Evolutionary conservation across 2,797 vertebrate genomes (phyloP), one percentile per base, ranked within the genome.

Genomic region (Smutsia gigantea): DNA sequence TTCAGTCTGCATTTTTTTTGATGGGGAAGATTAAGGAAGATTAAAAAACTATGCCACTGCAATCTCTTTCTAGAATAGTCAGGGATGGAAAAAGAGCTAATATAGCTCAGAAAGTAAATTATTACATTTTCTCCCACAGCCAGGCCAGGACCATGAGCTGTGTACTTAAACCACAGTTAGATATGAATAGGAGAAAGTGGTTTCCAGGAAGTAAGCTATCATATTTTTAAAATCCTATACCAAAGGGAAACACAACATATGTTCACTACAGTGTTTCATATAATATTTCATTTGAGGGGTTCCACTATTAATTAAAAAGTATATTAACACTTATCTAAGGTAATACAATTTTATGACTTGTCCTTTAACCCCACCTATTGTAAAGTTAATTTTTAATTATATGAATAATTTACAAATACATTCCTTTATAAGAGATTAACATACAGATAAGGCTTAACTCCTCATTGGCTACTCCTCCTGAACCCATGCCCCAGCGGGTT

Each of bases 361-460:
- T 55, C 31, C 71, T 90, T 92, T 77, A 82, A 82, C n/a, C n/a
- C 17, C 31, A 59, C 34, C 49, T 88, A 13, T 64, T 79, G 75
- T 37, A 82, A 88, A 91, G 71, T 88, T 93, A 93, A 77, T n/a
- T 71, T 93, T 91, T 86, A 88, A 81, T 93, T 82, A 46, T 27
- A 66, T 46, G 51, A 87, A 31, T 93, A 81, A 89, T 78, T 93
- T 37, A 51, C 51, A 51, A 51, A 78, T 34, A 9, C 63, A 34
- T 71, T 82, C 61, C 46, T 86, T 93, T 85, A 34, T 82, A 88
- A 88, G 25, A 93, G 49, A 88, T 29, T 49, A 66, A 72, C 75
- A 74, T 25, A 49, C 0, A 51, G 51, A 31, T 49, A 27, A 95
- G 69, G 34, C 51, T 87, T 51, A 96, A 90, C 64, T 90, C 46